These are phyloP conservation scores for Drosophila auraria DNA, from an alignment of 1,140 invertebrate species.

Conservation along the genomic window DNA sequence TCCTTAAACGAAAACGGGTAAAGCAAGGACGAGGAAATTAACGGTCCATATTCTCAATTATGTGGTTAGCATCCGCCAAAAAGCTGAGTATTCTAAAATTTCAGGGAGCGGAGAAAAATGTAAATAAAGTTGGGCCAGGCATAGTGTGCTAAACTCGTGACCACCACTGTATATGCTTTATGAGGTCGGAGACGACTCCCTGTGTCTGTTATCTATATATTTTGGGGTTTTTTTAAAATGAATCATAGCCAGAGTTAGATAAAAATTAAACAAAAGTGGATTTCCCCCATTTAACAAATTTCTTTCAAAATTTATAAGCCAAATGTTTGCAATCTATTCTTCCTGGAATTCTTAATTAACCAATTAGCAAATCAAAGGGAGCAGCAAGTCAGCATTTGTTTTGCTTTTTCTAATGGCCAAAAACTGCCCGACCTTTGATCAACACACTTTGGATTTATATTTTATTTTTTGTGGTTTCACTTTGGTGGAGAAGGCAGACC, in stretches of 20 bases:
- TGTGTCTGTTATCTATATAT: too few species aligned
- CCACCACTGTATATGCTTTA: too few species aligned
- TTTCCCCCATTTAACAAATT: conserved; percentile 19
- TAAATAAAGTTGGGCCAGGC: too few species aligned
- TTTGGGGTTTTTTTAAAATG: background rate
- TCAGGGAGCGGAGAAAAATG: too few species aligned
- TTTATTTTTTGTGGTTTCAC: conserved; percentile 33
- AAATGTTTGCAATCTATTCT: background rate
- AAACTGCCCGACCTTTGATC: conserved; percentile 31
- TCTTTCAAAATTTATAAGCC: background rate
- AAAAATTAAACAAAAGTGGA: background rate
- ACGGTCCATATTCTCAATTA: too few species aligned
- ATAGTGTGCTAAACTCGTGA: too few species aligned
- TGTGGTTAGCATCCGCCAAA: too few species aligned
- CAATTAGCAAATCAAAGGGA: conserved; percentile 40
- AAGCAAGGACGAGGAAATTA: too few species aligned
- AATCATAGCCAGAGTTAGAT: background rate
- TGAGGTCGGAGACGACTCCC: too few species aligned
- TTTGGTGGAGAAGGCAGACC: conserved; percentile 31
- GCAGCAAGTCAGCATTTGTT: conserved; percentile 15
- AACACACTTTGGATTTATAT: conserved; percentile 4
- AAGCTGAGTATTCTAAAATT: too few species aligned
- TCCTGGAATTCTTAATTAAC: conserved; percentile 38
- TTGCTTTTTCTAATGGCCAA: conserved; percentile 13
- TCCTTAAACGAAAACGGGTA: too few species aligned